Base-by-base conservation (phyloP, 1,140 invertebrate species). In the Temnothorax longispinosus region DNA sequence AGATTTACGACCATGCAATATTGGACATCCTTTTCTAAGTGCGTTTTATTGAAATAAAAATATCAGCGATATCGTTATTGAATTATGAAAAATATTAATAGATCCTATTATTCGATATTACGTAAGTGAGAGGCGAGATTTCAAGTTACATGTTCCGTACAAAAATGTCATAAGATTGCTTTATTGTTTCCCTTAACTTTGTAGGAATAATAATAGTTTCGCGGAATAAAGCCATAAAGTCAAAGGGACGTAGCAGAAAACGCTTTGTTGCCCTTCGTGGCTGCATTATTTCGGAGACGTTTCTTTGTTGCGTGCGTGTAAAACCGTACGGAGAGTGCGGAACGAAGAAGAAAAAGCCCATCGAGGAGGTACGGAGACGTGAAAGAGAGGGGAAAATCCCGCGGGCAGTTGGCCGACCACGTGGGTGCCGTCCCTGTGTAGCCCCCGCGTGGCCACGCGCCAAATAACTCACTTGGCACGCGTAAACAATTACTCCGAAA, bases 391-490 rank as follows among this genome's bases (percentile, higher is more conserved):
- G 62, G 77, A 32, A 78, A 87, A 85, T 88, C 76, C 88, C 87
- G 85, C 84, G 90, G 85, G 86, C 86, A 87, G 86, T 86, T 82
- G 87, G 85, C 75, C 89, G 91, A 91, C 87, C 92, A 93, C 92
- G 92, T 93, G 92, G 92, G 87, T 91, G 89, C 88, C 88, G 65
- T 69, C 82, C 72, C 87, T 87, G 67, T 86, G 27, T 80, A 77
- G 77, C 65, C 89, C 71, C 54, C 64, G 69, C 65, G 21, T 91
- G 93, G 93, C 91, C 88, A 88, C 87, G 88, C 90, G 92, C 93
- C 93, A 94, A 94, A 93, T 94, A 92, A 94, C 92, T 93, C 92
- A 91, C 90, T 94, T 94, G 93, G 93, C 93, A 93, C 93, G 92
- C 93, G 92, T 93, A 94, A 94, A 94, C 93, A 94, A 94, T 94